Evolutionary conservation across 2,888 invertebrate genomes (phyloP).

Genomic region (Punctoribates punctum): DNA sequence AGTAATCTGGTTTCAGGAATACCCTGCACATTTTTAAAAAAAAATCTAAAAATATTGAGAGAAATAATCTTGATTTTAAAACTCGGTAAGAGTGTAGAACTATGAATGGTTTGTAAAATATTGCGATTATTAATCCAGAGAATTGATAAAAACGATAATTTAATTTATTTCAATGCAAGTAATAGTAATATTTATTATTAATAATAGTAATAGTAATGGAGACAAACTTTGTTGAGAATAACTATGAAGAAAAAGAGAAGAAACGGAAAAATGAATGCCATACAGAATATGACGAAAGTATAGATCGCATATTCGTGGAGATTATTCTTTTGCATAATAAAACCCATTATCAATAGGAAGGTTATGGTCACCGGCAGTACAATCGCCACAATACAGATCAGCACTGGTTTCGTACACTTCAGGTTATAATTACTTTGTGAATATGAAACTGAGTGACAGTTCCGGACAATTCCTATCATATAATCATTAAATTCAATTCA

Average conservation of each 20-base stretch:
- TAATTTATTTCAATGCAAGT: no score
- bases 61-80: no score
- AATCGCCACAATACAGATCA: conserved; percentile 34
- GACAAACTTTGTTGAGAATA: conserved; percentile 38
- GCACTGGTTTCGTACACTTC: conserved; percentile 33
- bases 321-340: conserved; percentile 41
- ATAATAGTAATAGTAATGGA: not conserved
- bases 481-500: not conserved
- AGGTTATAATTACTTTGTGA: not conserved
- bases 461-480: not conserved
- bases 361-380: conserved; percentile 40
- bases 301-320: conserved; percentile 42
- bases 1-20: no score
- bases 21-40: no score
- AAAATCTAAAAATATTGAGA: no score
- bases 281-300: conserved; percentile 42
- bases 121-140: no score
- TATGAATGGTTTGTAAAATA: no score
- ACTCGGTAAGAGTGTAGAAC: no score
- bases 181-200: not conserved
- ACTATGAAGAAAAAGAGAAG: conserved; percentile 39
- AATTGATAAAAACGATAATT: no score
- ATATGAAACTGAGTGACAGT: not conserved
- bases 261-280: conserved; percentile 44
- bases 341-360: conserved; percentile 32